Conservation (phyloP, 2,797 vertebrate species). For the Cyclura pinguis region DNA sequence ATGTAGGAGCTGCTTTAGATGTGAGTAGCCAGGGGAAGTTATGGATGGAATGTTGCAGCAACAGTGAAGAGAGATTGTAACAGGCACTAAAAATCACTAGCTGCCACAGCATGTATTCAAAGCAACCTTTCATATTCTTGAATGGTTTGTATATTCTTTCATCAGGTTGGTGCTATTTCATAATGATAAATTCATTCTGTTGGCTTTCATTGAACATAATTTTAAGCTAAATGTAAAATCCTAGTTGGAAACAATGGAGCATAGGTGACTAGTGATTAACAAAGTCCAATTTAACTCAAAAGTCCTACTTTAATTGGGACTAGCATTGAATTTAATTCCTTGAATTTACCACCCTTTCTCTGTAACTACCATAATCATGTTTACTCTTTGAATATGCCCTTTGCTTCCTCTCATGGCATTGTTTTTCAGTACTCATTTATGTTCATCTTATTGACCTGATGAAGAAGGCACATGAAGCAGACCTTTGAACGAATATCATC, state of each 20-base stretch:
- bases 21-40: neutral
- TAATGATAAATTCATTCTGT: neutral
- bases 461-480: neutral
- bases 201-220: slow-evolving; percentile 21
- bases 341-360: neutral
- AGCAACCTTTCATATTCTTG: neutral
- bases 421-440: neutral
- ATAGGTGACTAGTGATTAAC: no score
- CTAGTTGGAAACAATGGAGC: no score
- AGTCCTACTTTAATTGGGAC: no score
- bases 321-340: neutral
- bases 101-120: neutral
- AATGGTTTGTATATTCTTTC: neutral
- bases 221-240: neutral
- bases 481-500: slow-evolving; percentile 13
- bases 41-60: no score
- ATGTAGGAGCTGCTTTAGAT: neutral
- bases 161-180: slow-evolving; percentile 12
- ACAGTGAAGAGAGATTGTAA: no score
- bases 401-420: slow-evolving; percentile 21
- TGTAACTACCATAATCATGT: neutral
- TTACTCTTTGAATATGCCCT: neutral
- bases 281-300: no score
- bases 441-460: slow-evolving; percentile 6
- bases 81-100: neutral